These are phyloP conservation scores for Peromyscus melanophrys DNA, from an alignment of 2,797 vertebrate species.

Conservation along the genomic window DNA sequence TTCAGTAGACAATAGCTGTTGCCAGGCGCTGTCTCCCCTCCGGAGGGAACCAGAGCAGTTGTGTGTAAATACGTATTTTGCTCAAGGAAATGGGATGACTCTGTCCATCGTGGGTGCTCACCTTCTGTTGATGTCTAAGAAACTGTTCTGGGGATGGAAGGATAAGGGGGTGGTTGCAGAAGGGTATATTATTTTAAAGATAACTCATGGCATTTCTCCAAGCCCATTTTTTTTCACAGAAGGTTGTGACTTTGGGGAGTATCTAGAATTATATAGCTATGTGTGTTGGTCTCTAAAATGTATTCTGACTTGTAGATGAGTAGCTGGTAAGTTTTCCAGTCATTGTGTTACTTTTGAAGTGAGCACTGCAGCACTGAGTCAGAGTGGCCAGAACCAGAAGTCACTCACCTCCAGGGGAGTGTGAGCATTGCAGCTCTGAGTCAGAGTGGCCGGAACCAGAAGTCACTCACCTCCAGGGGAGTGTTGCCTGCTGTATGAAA, in stretches of 20 bases:
- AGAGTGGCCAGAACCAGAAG: background rate
- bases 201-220: background rate
- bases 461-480: background rate
- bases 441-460: background rate
- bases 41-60: background rate
- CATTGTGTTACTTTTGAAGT: background rate
- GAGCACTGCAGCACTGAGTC: background rate
- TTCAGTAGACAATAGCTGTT: constrained; percentile 1
- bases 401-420: background rate
- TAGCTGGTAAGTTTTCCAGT: background rate
- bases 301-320: background rate
- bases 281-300: background rate
- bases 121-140: background rate
- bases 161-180: background rate
- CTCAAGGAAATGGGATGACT: background rate
- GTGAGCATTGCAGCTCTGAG: background rate
- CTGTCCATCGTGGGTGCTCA: background rate
- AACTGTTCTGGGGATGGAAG: constrained; percentile 13
- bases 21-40: background rate
- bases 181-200: background rate
- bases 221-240: constrained; percentile 8
- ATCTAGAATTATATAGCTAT: background rate
- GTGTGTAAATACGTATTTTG: constrained; percentile 18
- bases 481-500: background rate
- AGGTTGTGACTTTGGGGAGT: background rate